Evolutionary conservation across 2,888 invertebrate species (phyloP).

Genomic region (Tinea trinotella): DNA sequence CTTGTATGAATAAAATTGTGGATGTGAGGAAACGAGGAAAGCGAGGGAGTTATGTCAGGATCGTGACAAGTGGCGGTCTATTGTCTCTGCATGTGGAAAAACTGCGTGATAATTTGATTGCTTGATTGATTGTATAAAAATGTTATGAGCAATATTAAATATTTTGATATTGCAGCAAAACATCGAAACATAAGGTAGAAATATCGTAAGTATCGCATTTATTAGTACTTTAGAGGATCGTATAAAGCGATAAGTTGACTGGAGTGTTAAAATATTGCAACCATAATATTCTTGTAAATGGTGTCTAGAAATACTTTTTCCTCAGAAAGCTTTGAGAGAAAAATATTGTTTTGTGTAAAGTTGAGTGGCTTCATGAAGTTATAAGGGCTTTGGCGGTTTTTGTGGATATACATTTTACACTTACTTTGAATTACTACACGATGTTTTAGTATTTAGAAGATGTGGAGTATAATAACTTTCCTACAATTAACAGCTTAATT

Average conservation of each 20-base stretch:
- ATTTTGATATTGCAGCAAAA: background rate
- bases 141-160: no score
- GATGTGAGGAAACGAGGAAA: no score
- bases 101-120: no score
- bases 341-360: no score
- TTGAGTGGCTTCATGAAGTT: background rate
- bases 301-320: background rate
- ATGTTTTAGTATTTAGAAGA: background rate
- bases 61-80: no score
- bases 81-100: no score
- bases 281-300: background rate
- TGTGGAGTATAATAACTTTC: background rate
- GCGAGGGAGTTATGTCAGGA: no score
- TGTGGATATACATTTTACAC: background rate
- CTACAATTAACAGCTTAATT: background rate
- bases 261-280: background rate
- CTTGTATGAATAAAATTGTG: no score
- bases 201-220: background rate
- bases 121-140: no score
- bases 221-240: background rate
- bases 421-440: background rate
- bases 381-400: background rate
- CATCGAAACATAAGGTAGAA: background rate
- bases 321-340: background rate
- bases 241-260: background rate